phyloP scores from a whole-genome alignment of 1,140 invertebrate genomes.

The Heterodera carotae region DNA sequence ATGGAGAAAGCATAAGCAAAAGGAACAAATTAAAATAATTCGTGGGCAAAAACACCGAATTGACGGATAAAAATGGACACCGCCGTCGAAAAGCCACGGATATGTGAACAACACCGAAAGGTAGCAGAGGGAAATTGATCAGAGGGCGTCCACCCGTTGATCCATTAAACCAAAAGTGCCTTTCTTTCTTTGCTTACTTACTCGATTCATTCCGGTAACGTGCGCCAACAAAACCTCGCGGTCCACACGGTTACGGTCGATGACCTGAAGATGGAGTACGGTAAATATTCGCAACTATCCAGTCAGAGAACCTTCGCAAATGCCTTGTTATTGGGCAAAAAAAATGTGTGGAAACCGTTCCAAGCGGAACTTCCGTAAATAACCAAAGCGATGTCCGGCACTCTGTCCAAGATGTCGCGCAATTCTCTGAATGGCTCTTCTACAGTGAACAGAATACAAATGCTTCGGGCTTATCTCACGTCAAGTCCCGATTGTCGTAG shows the following conservation, averaged over 20 bases:
- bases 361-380: constrained; percentile 63
- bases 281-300: neutral
- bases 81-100: constrained; percentile 64
- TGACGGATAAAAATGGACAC: constrained; percentile 63
- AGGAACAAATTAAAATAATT: neutral
- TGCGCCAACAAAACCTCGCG: constrained; percentile 64
- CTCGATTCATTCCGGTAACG: constrained; percentile 60
- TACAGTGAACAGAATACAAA: neutral
- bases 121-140: neutral
- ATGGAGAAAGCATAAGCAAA: neutral
- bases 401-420: constrained; percentile 61
- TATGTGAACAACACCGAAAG: constrained; percentile 59
- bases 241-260: constrained; percentile 63
- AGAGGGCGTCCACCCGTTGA: neutral
- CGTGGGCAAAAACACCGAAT: constrained; percentile 41
- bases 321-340: constrained; percentile 61
- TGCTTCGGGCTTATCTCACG: constrained; percentile 29
- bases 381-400: constrained; percentile 63
- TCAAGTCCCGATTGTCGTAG: constrained; percentile 64
- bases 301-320: constrained; percentile 48
- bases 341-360: constrained; percentile 66
- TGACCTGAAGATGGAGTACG: constrained; percentile 25
- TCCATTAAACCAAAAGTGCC: no score
- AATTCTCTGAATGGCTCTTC: constrained; percentile 55
- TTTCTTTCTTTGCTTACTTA: no score